Percentiles rank a stretch among this genome's conserved stretches.
phyloP scores from a whole-genome alignment of 2,888 invertebrate species.

The Meiosimyza decipiens region DNA sequence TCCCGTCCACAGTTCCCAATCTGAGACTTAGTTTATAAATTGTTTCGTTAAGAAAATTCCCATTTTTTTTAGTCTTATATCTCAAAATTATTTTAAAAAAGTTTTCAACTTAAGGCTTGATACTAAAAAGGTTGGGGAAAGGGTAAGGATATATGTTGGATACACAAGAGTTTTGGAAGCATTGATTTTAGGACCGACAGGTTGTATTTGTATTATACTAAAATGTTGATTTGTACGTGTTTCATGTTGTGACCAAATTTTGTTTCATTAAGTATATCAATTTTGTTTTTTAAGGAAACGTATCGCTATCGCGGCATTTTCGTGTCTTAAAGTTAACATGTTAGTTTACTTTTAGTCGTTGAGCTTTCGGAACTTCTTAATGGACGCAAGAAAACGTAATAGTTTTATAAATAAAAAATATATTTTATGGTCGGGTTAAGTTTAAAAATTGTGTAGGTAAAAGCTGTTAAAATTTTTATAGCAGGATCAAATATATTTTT shows the following conservation, averaged over 20 bases:
- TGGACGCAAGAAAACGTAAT: too few relatives aligned
- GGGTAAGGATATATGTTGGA: not conserved
- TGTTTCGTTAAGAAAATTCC: slow-evolving; percentile 41
- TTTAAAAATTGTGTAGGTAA: too few relatives aligned
- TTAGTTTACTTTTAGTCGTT: too few relatives aligned
- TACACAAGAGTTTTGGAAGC: too few relatives aligned
- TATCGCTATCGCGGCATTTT: slow-evolving; percentile 65
- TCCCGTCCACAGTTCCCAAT: slow-evolving; percentile 83
- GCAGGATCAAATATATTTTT: too few relatives aligned
- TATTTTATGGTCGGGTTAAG: too few relatives aligned
- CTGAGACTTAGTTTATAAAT: slow-evolving; percentile 68
- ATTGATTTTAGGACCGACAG: too few relatives aligned
- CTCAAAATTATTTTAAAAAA: slow-evolving; percentile 49
- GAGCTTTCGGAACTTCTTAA: too few relatives aligned
- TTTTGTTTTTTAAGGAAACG: slow-evolving; percentile 46
- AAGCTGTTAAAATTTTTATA: too few relatives aligned
- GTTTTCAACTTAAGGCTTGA: too few relatives aligned
- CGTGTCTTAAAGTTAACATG: not conserved
- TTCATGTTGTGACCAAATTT: slow-evolving; percentile 30
- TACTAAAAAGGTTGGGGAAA: not conserved
- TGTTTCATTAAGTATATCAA: slow-evolving; percentile 31
- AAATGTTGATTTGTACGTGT: not conserved
- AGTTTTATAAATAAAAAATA: too few relatives aligned
- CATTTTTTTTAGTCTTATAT: slow-evolving; percentile 44
- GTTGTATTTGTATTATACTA: too few relatives aligned